Evolutionary conservation across 2,888 invertebrate species (phyloP).

Genomic region (Cantharis flavilabris): DNA sequence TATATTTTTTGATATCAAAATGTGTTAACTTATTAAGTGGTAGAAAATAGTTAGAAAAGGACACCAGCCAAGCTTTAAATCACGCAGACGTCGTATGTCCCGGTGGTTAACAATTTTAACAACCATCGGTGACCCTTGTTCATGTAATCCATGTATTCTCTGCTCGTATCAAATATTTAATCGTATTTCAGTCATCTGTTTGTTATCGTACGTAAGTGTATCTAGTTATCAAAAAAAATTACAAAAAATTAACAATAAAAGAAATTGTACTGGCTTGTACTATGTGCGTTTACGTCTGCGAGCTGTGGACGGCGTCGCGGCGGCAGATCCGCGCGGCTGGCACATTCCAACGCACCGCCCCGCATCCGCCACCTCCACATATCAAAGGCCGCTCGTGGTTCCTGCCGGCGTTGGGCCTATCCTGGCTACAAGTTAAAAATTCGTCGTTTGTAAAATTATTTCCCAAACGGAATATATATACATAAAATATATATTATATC

Average conservation of each 20-base stretch:
- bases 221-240: slow-evolving; percentile 24
- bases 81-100: slow-evolving; percentile 34
- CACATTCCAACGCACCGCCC: slow-evolving; percentile 45
- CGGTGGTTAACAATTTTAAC: slow-evolving; percentile 9
- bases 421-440: slow-evolving; percentile 35
- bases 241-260: slow-evolving; percentile 25
- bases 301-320: slow-evolving; percentile 37
- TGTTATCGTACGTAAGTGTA: slow-evolving; percentile 30
- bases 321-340: slow-evolving; percentile 43
- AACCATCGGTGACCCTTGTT: slow-evolving; percentile 26
- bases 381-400: slow-evolving; percentile 54
- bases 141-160: slow-evolving; percentile 29
- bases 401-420: slow-evolving; percentile 43
- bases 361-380: slow-evolving; percentile 49
- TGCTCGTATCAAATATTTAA: slow-evolving; percentile 31
- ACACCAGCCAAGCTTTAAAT: slow-evolving; percentile 43
- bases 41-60: slow-evolving; percentile 38
- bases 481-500: slow-evolving; percentile 35
- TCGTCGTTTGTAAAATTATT: slow-evolving; percentile 52
- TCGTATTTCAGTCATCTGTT: slow-evolving; percentile 31
- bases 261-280: slow-evolving; percentile 30
- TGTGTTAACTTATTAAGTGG: slow-evolving; percentile 55
- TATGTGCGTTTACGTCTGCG: slow-evolving; percentile 31
- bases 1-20: slow-evolving; percentile 56
- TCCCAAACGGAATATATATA: slow-evolving; percentile 42